Evolutionary conservation across 1,140 invertebrate genomes (phyloP), one percentile per base, ranked within the genome.

Genomic region (Drosophila pachea): DNA sequence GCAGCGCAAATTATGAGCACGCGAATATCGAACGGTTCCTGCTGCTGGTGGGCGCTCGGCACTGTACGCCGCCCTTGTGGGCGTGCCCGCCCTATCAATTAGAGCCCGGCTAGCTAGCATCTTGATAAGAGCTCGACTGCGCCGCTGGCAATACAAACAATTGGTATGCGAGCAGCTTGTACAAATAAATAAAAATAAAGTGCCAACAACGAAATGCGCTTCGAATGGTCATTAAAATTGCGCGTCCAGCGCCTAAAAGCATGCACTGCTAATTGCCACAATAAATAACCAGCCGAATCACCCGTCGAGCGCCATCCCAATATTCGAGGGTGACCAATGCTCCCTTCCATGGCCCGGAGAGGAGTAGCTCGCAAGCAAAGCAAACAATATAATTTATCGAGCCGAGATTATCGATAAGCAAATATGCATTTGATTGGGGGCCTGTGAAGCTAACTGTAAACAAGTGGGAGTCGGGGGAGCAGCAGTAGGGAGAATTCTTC

Each of bases 161-260:
- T 64, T 40, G 68, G 59, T 70, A 66, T 66, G 52, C 54, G 47
- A n/a, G 7, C 9, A 42, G 55, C 43, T 56, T 64, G 49, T 64
- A 67, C 68, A 78, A 73, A 83, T 76, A 84, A 81, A 79, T 79
- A 79, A 76, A 76, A 72, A 76, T 70, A 79, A 84, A 76, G 73
- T 84, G 81, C 68, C 81, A 84, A 86, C 81, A 76, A 81, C 76
- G 81, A 86, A 84, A 84, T 79, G 81, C 81, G 81, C 81, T 81
- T 86, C 70, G 74, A 86, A 86, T 68, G 79, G 76, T 84, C 79
- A 84, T 84, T 84, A 86, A 84, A 84, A 84, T 64, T 69, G 70
- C 42, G 59, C 52, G 42, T 32, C 59, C 65, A 58, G 67, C 48
- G 49, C 52, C 77, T 68, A 63, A 78, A 78, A 78, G 74, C 71